Base-by-base conservation (phyloP, 1,140 invertebrate species). In the Zaprionus davidi region DNA sequence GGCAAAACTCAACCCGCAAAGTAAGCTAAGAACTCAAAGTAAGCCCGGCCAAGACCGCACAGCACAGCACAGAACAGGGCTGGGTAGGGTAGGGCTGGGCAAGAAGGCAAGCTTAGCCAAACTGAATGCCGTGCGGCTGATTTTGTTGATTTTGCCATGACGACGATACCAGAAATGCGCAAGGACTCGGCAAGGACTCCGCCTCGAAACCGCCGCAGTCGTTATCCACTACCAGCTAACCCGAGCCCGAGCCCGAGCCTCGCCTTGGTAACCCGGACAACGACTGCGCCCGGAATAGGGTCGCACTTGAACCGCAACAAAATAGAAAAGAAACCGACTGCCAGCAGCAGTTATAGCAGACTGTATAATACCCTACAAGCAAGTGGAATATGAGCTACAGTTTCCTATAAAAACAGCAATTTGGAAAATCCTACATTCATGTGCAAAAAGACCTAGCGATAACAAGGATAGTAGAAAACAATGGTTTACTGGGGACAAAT, bases 81-180 rank as follows among this genome's bases (percentile, higher is more conserved):
- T 11, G 31, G 31, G 9, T 34, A 34, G 31, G 31, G 31, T 34
- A 11, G 31, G 9, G 31, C n/a, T 6, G 17, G 41, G 41, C 41
- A 17, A 9, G 41, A 46, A 46, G n/a, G 41, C 41, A 46, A 46
- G 41, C 41, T 7, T 9, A n/a, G 41, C n/a, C 17, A 46, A 46
- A 65, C 49, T 38, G 28, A 59, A 53, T 59, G 44, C 63, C 31
- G 24, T 38, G 44, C 26, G 55, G 63, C 56, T 59, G 55, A 68
- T 69, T 79, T 76, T 88, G 81, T 90, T 87, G 78, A 88, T 88
- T 87, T 87, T 87, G 81, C 87, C 84, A 87, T 87, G 84, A 88
- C 81, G 87, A 87, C 84, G 74, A 72, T 81, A 88, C 74, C 74
- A 20, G 22, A 85, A 81, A 60, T 55, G 65, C 55, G 78, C 73